phyloP scores from a whole-genome alignment of 2,888 invertebrate species.

The Perizoma affinitatum region DNA sequence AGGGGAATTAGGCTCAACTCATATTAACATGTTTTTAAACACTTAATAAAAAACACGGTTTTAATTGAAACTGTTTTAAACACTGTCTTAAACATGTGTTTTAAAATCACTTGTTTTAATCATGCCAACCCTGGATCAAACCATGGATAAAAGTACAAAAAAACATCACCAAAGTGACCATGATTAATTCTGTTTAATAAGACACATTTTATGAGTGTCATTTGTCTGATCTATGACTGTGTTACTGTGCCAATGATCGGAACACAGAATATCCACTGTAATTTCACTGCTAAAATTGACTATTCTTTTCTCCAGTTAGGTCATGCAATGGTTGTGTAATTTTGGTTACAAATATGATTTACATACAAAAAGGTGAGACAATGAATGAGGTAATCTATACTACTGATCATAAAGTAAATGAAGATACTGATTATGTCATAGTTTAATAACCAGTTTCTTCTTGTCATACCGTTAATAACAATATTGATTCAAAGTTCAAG shows the following conservation, averaged over 20 bases:
- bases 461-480: slow-evolving; percentile 1
- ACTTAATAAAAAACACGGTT: too few species aligned
- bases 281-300: background rate
- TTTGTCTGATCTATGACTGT: background rate
- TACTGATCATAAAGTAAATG: slow-evolving; percentile 11
- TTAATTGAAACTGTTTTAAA: too few species aligned
- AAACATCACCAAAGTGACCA: too few species aligned
- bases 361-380: slow-evolving; percentile 12
- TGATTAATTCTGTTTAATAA: too few species aligned
- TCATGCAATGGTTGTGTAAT: slow-evolving; percentile 13
- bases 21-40: too few species aligned
- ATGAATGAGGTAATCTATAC: slow-evolving; percentile 15
- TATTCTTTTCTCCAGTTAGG: background rate
- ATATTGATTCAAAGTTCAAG: slow-evolving; percentile 2
- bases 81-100: too few species aligned
- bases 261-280: background rate
- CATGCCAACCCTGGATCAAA: too few species aligned
- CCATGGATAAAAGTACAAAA: too few species aligned
- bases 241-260: background rate
- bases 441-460: slow-evolving; percentile 9
- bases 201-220: too few species aligned
- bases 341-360: slow-evolving; percentile 14
- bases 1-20: too few species aligned
- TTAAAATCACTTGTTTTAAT: too few species aligned
- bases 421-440: slow-evolving; percentile 23